These are phyloP conservation scores for Hanleya hanleyi DNA, from an alignment of 2,888 invertebrate species.

Conservation along the genomic window DNA sequence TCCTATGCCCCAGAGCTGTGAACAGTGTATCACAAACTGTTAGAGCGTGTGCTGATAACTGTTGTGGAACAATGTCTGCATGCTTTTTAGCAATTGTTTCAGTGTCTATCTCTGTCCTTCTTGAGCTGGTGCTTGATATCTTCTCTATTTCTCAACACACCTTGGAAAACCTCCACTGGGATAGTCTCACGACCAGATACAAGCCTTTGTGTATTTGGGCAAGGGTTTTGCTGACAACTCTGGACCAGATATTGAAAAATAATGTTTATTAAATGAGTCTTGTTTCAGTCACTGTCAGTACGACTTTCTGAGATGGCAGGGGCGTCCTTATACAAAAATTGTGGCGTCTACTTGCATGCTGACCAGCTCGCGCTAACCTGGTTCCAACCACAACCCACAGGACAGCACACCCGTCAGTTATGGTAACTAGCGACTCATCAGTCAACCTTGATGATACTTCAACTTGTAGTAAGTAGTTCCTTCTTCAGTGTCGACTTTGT, in stretches of 20 bases:
- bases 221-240: no score
- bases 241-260: neutral
- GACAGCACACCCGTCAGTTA: neutral
- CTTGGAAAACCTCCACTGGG: neutral
- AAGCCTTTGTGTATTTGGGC: neutral
- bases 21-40: no score
- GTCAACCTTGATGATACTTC: neutral
- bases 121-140: neutral
- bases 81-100: no score
- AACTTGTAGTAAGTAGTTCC: neutral
- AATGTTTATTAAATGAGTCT: no score
- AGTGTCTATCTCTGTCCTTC: neutral
- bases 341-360: neutral
- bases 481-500: neutral
- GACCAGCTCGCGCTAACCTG: neutral
- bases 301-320: neutral
- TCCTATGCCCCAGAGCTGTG: no score
- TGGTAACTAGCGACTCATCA: neutral
- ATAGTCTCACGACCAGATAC: neutral
- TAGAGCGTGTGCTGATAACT: no score
- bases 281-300: neutral
- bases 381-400: neutral
- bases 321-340: neutral
- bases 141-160: neutral
- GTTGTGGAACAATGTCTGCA: no score